These are phyloP conservation scores for Augochlorella aurata DNA, from an alignment of 2,888 invertebrate species.

Conservation along the genomic window DNA sequence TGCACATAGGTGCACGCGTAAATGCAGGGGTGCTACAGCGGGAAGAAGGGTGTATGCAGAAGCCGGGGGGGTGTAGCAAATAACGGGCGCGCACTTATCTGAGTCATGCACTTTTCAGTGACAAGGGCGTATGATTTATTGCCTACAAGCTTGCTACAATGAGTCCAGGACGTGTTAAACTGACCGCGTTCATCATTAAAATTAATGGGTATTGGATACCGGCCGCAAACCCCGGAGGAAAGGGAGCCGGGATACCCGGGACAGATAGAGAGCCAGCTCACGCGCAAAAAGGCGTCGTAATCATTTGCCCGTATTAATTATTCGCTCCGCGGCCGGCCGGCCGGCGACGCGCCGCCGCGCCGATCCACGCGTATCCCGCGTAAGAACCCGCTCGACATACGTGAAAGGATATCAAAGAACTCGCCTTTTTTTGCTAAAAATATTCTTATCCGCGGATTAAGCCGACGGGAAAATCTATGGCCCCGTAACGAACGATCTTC, in stretches of 20 bases:
- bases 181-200: slow-evolving; percentile 77
- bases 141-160: slow-evolving; percentile 64
- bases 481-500: slow-evolving; percentile 5
- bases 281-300: slow-evolving; percentile 38
- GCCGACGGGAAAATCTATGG: background rate
- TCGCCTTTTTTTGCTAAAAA: slow-evolving; percentile 2
- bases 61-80: slow-evolving; percentile 56
- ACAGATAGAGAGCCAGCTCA: slow-evolving; percentile 29
- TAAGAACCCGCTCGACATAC: background rate
- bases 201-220: slow-evolving; percentile 78
- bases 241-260: slow-evolving; percentile 26
- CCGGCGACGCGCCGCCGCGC: background rate
- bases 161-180: slow-evolving; percentile 74
- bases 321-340: background rate
- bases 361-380: background rate
- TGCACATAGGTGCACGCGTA: background rate
- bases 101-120: slow-evolving; percentile 69
- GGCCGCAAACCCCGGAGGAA: slow-evolving; percentile 44
- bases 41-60: slow-evolving; percentile 50
- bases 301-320: slow-evolving; percentile 37
- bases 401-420: slow-evolving; percentile 1
- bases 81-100: slow-evolving; percentile 67
- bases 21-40: slow-evolving; percentile 20
- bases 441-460: slow-evolving; percentile 5
- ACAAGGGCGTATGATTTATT: slow-evolving; percentile 70